phyloP scores from a whole-genome alignment of 2,888 invertebrate species.

The Mechanitis mazaeus region DNA sequence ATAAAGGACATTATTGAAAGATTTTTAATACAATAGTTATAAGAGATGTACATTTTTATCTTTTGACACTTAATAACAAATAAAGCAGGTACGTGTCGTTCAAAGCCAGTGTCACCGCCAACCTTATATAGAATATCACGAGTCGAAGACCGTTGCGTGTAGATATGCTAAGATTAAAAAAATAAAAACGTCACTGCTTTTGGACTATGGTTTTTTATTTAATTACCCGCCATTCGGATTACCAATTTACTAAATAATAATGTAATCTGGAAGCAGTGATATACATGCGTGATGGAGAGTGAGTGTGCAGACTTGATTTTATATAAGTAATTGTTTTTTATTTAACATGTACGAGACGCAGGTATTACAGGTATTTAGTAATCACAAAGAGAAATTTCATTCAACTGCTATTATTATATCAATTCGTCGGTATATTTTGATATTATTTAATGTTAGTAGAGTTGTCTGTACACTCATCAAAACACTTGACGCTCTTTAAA shows the following conservation, averaged over 20 bases:
- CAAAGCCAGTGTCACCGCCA: conserved; percentile 39
- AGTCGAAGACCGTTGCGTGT: conserved; percentile 38
- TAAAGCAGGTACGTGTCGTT: conserved; percentile 3
- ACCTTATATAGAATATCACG: conserved; percentile 43
- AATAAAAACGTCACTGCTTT: conserved; percentile 41
- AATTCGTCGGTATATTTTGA: too few species aligned
- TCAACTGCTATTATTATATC: too few species aligned
- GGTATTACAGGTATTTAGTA: too few species aligned
- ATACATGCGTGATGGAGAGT: neutral
- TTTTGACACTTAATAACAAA: neutral
- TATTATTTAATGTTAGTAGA: too few species aligned
- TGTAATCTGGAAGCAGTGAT: conserved; percentile 29
- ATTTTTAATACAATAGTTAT: conserved; percentile 3
- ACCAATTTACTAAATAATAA: neutral
- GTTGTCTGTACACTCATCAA: conserved; percentile 18
- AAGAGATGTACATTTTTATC: conserved; percentile 6
- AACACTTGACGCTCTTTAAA: conserved; percentile 48
- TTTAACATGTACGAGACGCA: neutral
- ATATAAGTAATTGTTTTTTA: conserved; percentile 8
- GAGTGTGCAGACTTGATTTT: conserved; percentile 17
- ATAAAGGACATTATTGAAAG: neutral
- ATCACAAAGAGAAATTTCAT: too few species aligned
- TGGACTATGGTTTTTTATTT: conserved; percentile 26
- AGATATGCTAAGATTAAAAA: conserved; percentile 41
- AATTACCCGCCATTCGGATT: conserved; percentile 20